phyloP scores from a whole-genome alignment of 35 echinoderm and acorn worm genomes.

The Stichopus chloronotus region DNA sequence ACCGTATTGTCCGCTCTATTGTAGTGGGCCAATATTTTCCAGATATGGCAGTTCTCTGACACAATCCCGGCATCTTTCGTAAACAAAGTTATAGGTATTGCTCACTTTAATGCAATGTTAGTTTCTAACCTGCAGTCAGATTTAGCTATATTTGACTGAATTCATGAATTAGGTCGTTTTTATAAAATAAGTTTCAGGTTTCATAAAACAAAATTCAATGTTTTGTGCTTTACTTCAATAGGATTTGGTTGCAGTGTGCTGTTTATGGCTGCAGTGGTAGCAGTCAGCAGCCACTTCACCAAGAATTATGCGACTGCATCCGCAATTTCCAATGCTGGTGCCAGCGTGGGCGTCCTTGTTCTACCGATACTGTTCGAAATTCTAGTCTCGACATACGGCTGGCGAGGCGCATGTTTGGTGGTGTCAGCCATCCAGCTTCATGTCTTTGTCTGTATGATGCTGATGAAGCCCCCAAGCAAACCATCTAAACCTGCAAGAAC shows the following conservation, averaged over 20 bases:
- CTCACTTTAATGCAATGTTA: too few relatives aligned
- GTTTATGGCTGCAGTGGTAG: slow-evolving; percentile 40
- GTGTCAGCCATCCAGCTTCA: slow-evolving; percentile 39
- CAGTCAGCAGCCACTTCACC: slow-evolving; percentile 42
- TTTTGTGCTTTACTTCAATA: background rate
- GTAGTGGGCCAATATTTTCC: too few relatives aligned
- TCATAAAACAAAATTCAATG: too few relatives aligned
- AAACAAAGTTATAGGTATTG: too few relatives aligned
- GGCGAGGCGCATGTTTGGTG: slow-evolving; percentile 29
- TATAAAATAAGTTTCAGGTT: too few relatives aligned
- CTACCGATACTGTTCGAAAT: slow-evolving; percentile 38
- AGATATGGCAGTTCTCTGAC: too few relatives aligned
- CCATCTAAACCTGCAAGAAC: background rate
- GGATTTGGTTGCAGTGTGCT: slow-evolving; percentile 38
- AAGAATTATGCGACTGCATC: slow-evolving; percentile 57
- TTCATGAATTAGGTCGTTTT: too few relatives aligned
- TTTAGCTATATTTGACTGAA: too few relatives aligned
- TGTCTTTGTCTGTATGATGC: slow-evolving; percentile 34
- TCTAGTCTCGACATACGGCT: slow-evolving; percentile 18
- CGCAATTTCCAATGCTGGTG: slow-evolving; percentile 42
- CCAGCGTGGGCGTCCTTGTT: slow-evolving; percentile 29
- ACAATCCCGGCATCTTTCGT: too few relatives aligned
- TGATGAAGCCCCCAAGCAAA: background rate
- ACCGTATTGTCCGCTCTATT: too few relatives aligned
- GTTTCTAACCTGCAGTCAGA: too few relatives aligned